Base-by-base conservation (phyloP, 2,113 vertebrate genomes). In the Cavia porcellus region DNA sequence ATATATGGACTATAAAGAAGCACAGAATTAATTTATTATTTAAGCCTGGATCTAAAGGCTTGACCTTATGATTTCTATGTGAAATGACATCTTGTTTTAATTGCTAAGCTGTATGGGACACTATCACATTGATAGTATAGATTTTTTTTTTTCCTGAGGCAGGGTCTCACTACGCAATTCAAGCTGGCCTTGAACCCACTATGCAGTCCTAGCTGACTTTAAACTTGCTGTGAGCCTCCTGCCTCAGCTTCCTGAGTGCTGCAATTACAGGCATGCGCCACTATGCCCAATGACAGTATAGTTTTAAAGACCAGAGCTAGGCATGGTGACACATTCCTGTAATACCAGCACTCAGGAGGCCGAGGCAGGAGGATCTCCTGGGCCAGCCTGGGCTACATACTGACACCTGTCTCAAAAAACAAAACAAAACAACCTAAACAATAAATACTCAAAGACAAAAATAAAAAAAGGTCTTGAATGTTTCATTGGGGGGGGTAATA, bases 51-150 rank as follows among this genome's bases (percentile, higher is more conserved):
- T 11, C 14, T 92, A 81, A 87, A 81, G 42, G 2, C 5, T 72
- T 87, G 45, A 75, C 2, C 19, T 68, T 57, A n/a, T 38, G 82
- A 92, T 85, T 96, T 90, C 82, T 61, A 57, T 9, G 32, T 85
- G n/a, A 88, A 90, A 90, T 32, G 64, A 95, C 0, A 94, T 61
- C 68, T 64, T 61, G 70, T 70, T 61, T 64, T 92, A n/a, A 81
- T 59, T 83, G 38, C 38, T 83, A 89, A 77, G 38, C 50, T 93
- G 5, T 52, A 50, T 61, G 45, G 74, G 72, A 24, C 14, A 83
- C 57, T 17, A 90, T 66, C 47, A 20, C 80, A 82, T 1, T 68
- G 86, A 32, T 4, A 3, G 7, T 32, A 94, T 0, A 28, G 19
- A 52, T 86, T 91, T 93, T 45, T 74, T 74, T 55, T 42, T 24